Evolutionary conservation across 2,797 vertebrate species (phyloP), one percentile per base, ranked within the genome.

Genomic region (Chrysocyon brachyurus): DNA sequence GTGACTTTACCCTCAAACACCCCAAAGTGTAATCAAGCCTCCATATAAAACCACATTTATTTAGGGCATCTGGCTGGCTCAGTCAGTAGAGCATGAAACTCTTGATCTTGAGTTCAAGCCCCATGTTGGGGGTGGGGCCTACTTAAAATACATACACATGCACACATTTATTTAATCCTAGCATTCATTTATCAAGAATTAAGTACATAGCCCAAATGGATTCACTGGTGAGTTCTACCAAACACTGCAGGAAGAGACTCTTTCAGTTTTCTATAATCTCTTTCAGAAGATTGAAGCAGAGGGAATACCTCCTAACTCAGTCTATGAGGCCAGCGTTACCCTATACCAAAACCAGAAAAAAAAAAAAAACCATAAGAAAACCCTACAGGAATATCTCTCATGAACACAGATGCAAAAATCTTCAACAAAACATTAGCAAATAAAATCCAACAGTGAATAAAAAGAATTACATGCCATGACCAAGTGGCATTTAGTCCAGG

Each of bases 241-340:
- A 83, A 91, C 28, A 68, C 83, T 77, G 91, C 70, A 87, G 73
- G 49, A 81, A 85, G 66, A 94, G 83, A 83, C 68, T 87, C 22
- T 61, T 63, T 10, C 59, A n/a, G 66, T 72, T 81, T 61, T 54
- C 17, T 87, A 40, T 17, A 68, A 77, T 77, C 28, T 77, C 77
- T 91, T 81, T 82, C 84, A 77, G 61, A 94, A 91, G 52, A 61
- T 1, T 61, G 6, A 87, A 96, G 24, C 21, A 52, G 6, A 52
- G 31, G 6, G 14, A 73, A 40, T 54, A 78, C 19, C 46, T 90
- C 79, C 72, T 79, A 90, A 79, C 40, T 93, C 17, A 31, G 72
- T 90, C 19, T 94, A 61, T 63, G 73, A 94, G 19, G 16, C 70
- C 59, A 95, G 31, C 49, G 36, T 52, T 75, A 59, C 21, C 36